phyloP scores from a whole-genome alignment of 2,797 vertebrate genomes.

The Chaetodon trifasciatus region DNA sequence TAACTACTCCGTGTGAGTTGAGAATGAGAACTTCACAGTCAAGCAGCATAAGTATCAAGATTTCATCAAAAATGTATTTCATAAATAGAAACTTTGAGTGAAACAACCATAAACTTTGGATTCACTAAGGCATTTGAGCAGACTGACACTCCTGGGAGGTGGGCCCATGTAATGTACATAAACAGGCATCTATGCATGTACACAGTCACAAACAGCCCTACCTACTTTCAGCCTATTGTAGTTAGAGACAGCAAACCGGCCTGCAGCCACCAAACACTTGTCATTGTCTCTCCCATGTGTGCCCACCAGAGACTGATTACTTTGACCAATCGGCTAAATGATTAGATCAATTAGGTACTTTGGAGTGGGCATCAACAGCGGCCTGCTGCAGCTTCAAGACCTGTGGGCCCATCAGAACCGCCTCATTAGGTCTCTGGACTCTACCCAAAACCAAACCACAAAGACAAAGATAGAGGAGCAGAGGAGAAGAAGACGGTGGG shows the following conservation, averaged over 20 bases:
- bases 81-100: conserved; percentile 57
- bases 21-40: conserved; percentile 55
- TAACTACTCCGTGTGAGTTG: conserved; percentile 27
- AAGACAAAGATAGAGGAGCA: conserved; percentile 70
- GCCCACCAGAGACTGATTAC: conserved; percentile 83
- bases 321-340: conserved; percentile 85
- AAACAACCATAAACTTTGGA: conserved; percentile 46
- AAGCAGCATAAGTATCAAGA: conserved; percentile 27
- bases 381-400: conserved; percentile 76
- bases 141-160: conserved; percentile 25
- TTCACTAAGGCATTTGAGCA: conserved; percentile 22
- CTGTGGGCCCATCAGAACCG: conserved; percentile 82
- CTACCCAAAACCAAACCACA: conserved; percentile 76
- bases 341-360: conserved; percentile 86
- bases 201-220: not conserved
- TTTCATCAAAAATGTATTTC: conserved; percentile 55
- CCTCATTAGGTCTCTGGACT: conserved; percentile 86
- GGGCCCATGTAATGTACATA: conserved; percentile 9
- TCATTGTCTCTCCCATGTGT: conserved; percentile 79
- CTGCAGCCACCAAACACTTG: conserved; percentile 74
- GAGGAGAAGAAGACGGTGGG: conserved; percentile 43
- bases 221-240: conserved; percentile 30
- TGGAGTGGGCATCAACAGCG: conserved; percentile 75
- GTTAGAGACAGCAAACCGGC: conserved; percentile 36
- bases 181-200: not conserved